These are phyloP conservation scores for Acleris holmiana DNA, from an alignment of 2,888 invertebrate genomes.

Conservation along the genomic window DNA sequence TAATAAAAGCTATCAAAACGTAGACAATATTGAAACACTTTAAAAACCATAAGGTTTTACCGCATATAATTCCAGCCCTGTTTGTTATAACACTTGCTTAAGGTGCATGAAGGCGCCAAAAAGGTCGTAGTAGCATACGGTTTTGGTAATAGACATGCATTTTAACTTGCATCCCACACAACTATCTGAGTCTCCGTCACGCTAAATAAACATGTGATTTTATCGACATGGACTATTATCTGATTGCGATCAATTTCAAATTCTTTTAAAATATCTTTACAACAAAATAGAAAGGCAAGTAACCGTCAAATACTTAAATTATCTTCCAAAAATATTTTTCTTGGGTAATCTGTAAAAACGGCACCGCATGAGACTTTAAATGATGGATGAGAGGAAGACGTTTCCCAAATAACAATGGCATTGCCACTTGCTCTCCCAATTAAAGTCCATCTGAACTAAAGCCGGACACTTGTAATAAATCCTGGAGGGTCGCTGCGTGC, in stretches of 20 bases:
- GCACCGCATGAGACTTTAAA: not conserved
- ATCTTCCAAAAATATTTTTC: too few species aligned
- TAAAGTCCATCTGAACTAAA: conserved; percentile 25
- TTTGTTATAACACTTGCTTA: too few species aligned
- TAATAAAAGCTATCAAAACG: too few species aligned
- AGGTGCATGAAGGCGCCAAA: too few species aligned
- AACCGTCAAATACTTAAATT: too few species aligned
- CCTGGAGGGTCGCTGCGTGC: conserved; percentile 26
- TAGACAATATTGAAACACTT: too few species aligned
- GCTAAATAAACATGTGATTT: not conserved
- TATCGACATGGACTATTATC: not conserved
- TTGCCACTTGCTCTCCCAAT: conserved; percentile 28
- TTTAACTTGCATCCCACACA: not conserved
- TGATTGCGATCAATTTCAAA: too few species aligned
- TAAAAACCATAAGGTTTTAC: too few species aligned
- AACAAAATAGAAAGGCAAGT: too few species aligned
- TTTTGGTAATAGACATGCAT: not conserved
- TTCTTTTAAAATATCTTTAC: too few species aligned
- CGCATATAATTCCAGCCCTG: too few species aligned
- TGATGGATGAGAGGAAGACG: not conserved
- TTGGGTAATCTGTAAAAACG: not conserved
- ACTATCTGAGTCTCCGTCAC: not conserved
- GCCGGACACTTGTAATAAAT: conserved; percentile 17
- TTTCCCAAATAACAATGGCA: conserved; percentile 18
- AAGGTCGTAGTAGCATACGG: not conserved